Conservation (phyloP, 2,113 vertebrate genomes). For the Peromyscus californicus region DNA sequence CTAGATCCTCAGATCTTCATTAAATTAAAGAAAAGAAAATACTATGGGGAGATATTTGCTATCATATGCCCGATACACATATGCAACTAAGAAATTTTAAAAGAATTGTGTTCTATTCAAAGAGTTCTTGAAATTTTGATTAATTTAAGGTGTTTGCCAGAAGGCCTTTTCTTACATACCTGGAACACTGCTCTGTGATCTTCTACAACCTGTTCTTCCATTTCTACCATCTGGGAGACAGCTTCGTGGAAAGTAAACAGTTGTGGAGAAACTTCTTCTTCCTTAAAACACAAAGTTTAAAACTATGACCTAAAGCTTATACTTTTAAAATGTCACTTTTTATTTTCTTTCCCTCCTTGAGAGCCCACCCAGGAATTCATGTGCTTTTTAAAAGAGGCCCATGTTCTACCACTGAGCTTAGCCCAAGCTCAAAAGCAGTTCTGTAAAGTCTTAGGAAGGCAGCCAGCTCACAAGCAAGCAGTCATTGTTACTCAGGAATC, state of each 20-base stretch:
- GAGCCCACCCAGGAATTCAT: background rate
- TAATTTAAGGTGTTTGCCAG: background rate
- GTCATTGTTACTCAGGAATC: conserved; percentile 18
- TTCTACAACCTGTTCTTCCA: conserved; percentile 99
- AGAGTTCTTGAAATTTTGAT: background rate
- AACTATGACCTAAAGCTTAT: conserved; percentile 20
- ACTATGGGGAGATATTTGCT: background rate
- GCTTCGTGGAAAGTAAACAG: conserved; percentile 98
- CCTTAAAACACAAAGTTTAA: conserved; percentile 87
- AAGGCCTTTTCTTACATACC: conserved; percentile 86
- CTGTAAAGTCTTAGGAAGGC: conserved; percentile 22
- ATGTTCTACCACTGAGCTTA: background rate
- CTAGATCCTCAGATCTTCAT: background rate
- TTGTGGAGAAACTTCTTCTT: conserved; percentile 98
- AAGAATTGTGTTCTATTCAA: background rate
- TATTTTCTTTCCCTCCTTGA: background rate
- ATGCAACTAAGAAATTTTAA: background rate
- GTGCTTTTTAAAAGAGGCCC: background rate
- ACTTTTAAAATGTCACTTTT: conserved; percentile 46
- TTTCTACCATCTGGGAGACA: conserved; percentile 99
- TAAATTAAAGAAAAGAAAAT: background rate
- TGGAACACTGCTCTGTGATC: conserved; percentile 97
- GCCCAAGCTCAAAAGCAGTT: background rate
- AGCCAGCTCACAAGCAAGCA: background rate
- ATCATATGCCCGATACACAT: background rate